phyloP scores from a whole-genome alignment of 2,113 vertebrate genomes.

The Phrynocephalus versicolor region DNA sequence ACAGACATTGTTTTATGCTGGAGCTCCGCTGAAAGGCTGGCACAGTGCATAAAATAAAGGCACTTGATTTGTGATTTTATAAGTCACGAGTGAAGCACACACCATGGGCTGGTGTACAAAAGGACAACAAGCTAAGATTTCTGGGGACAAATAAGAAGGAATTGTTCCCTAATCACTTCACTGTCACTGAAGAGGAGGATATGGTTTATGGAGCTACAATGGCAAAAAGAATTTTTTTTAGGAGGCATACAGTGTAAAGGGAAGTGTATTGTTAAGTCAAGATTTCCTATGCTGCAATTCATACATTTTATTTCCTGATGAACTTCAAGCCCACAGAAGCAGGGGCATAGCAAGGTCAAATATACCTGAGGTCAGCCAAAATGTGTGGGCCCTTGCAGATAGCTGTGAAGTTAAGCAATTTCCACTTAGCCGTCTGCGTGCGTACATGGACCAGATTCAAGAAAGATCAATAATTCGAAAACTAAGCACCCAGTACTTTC shows the following conservation, averaged over 20 bases:
- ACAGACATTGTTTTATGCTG: not conserved
- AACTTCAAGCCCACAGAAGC: not conserved
- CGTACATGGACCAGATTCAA: not conserved
- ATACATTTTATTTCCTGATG: not conserved
- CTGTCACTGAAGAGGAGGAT: not conserved
- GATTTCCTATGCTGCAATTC: not conserved
- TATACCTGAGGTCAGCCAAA: not conserved
- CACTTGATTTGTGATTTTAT: not conserved
- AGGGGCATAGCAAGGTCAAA: not conserved
- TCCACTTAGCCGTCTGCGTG: not conserved
- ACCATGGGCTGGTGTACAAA: too few species aligned
- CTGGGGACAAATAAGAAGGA: not conserved
- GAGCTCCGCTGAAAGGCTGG: not conserved
- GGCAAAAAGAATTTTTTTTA: too few species aligned
- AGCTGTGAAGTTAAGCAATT: not conserved
- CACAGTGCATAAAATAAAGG: not conserved
- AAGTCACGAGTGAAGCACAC: not conserved
- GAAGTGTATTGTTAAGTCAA: too few species aligned
- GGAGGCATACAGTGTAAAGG: too few species aligned
- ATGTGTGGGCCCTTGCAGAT: not conserved
- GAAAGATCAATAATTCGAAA: not conserved
- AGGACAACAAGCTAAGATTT: not conserved
- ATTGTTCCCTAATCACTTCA: not conserved
- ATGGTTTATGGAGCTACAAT: not conserved
- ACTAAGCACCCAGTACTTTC: not conserved